Evolutionary conservation across 2,888 invertebrate genomes (phyloP).

Genomic region (Mesorhabditis sp.): DNA sequence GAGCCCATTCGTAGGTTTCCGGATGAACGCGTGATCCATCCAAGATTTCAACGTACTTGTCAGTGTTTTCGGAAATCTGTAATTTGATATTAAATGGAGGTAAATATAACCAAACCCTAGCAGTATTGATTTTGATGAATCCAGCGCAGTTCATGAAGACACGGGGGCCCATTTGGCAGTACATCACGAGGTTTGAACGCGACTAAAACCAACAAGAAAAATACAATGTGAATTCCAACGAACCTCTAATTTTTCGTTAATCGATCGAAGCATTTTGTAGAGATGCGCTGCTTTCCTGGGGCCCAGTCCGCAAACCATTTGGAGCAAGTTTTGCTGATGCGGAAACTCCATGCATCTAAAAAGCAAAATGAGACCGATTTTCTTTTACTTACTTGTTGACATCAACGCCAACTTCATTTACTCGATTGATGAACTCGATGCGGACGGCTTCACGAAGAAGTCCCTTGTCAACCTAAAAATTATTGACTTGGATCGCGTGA

Average conservation of each 20-base stretch:
- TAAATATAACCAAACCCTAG: slow-evolving; percentile 64
- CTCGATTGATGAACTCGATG: slow-evolving; percentile 83
- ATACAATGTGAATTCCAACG: not conserved
- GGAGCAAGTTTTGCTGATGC: slow-evolving; percentile 77
- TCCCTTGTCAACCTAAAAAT: slow-evolving; percentile 59
- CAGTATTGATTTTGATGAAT: slow-evolving; percentile 96
- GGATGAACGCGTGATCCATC: slow-evolving; percentile 97
- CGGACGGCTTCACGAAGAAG: slow-evolving; percentile 79
- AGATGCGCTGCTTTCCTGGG: slow-evolving; percentile 77
- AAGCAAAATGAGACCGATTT: not conserved
- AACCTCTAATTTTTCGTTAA: slow-evolving; percentile 44
- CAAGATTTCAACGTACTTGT: slow-evolving; percentile 67
- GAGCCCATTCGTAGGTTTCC: slow-evolving; percentile 98
- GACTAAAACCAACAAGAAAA: slow-evolving; percentile 58
- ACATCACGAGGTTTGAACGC: slow-evolving; percentile 86
- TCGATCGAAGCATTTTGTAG: slow-evolving; percentile 58
- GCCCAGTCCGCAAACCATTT: slow-evolving; percentile 94
- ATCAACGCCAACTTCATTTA: slow-evolving; percentile 72
- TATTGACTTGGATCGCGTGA: not conserved
- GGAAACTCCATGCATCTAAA: slow-evolving; percentile 78
- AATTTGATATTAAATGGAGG: not conserved
- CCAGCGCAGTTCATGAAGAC: slow-evolving; percentile 98
- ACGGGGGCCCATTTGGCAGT: slow-evolving; percentile 94
- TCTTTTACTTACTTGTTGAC: slow-evolving; percentile 22
- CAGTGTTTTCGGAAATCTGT: slow-evolving; percentile 63